Evolutionary conservation across 1,140 invertebrate species (phyloP), one percentile per base, ranked within the genome.

Genomic region (Chionoecetes opilio): DNA sequence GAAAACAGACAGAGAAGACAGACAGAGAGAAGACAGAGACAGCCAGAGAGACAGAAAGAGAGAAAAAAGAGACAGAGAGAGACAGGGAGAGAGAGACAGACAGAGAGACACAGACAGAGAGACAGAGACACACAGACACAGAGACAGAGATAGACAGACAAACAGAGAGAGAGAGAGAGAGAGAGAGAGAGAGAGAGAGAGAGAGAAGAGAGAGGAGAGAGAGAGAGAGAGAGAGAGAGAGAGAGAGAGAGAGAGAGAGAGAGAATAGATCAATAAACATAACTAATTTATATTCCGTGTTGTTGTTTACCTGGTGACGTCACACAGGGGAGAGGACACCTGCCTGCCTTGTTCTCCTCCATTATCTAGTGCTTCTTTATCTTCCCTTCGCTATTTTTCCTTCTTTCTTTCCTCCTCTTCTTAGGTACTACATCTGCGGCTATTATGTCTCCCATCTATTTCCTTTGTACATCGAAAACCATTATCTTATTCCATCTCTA

Each of bases 261-360:
- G 26, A 75, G 63, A n/a, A 26, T 53, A 21, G 63, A 75, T 75
- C 63, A 75, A 75, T 75, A 75, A 0, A n/a, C 63, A n/a, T 75
- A 21, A 75, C 63, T 75, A 75, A 75, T 75, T 75, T 75, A 75
- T 75, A 75, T 75, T 75, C 63, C 21, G 63, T 75, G 63, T 75
- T 75, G 63, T 75, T 75, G 63, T 75, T 75, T 75, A 75, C 63
- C 63, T 75, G 26, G 63, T 75, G 63, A 75, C 63, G 63, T 75
- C 63, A 75, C 63, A 21, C 63, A 75, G 63, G 63, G 26, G 63
- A 75, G 63, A 75, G 63, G n/a, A 75, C 63, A 75, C 63, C 63
- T 75, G 63, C 63, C 88, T 53, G 38, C 38, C 88, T 53, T 11
- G 37, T n/a, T 29, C 35, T 34, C 35, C 38, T 38, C 38, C 91